Base-by-base conservation (phyloP, 2,113 vertebrate genomes). In the Amblyopsis rosae region DNA sequence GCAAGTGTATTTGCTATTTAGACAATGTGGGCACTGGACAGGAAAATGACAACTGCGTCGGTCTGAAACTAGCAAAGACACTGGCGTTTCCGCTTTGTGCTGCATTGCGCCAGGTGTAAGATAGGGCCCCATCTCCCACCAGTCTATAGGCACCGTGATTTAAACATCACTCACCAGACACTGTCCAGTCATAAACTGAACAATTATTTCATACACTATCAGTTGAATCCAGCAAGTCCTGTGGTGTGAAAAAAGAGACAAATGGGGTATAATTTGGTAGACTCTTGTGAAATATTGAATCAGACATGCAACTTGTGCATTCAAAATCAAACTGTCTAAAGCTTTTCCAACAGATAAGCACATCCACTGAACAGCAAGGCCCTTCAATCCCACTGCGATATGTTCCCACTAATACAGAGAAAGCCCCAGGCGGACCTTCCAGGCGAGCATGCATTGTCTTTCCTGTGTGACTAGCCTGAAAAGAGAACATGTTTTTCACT, bases 381-480 rank as follows among this genome's bases (percentile, higher is more conserved):
- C 63, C 82, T 72, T 79, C 56, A 63, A 79, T 89, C 87, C 84
- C 85, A 69, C 79, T 9, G 62, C 67, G 48, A 76, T 73, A 68
- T 84, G 83, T 87, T 82, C 82, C 88, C 87, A 90, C 89, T 81
- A 76, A 79, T 82, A 87, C 84, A 90, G 86, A 87, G 81, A 80
- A 84, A 83, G 86, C 86, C 85, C 88, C 84, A 75, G 6, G 77
- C 63, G 88, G 87, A 83, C 75, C 86, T 83, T 81, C 88, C 89
- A 90, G 91, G 89, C 91, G 89, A 77, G 84, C 75, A 72, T 77
- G 83, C 86, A 89, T 89, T 85, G 88, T 92, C 86, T 90, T 86
- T 80, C 80, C 85, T 82, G 78, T 82, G 81, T 90, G 90, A 90
- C 91, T 86, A 89, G 73, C 76, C 80, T 84, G 86, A 89, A 89